Conservation (phyloP, 2,888 invertebrate genomes). For the Nysson spinosus region DNA sequence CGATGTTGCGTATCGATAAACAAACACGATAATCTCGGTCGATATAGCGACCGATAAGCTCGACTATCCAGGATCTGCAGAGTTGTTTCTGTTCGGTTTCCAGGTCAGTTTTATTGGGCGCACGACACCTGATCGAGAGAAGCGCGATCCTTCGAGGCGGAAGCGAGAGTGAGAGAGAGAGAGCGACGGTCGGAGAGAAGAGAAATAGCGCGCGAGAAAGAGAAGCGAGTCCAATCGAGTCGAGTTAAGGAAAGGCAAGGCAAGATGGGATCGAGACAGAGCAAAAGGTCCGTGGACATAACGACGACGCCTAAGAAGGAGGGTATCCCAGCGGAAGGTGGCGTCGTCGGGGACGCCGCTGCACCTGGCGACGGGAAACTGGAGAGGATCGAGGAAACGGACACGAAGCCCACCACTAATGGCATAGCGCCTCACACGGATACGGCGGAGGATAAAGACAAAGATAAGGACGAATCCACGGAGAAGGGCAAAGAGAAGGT, state of each 20-base stretch:
- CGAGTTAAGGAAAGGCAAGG: conserved; percentile 43
- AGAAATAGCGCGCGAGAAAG: conserved; percentile 8
- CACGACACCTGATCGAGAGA: conserved; percentile 32
- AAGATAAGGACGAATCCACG: conserved; percentile 84
- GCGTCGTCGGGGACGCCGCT: conserved; percentile 79
- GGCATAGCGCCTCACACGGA: conserved; percentile 84
- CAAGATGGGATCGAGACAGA: conserved; percentile 91
- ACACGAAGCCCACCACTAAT: conserved; percentile 86
- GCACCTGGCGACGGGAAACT: conserved; percentile 80
- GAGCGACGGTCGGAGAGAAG: neutral
- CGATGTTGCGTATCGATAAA: neutral
- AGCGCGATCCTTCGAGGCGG: conserved; percentile 4
- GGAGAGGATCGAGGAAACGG: conserved; percentile 87
- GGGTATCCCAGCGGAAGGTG: conserved; percentile 76
- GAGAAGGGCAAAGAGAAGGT: conserved; percentile 82
- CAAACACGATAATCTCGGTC: neutral
- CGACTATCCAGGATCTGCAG: too few species aligned
- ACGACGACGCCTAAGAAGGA: conserved; percentile 84
- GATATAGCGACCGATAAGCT: neutral
- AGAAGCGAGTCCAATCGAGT: conserved; percentile 37
- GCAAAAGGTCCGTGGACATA: conserved; percentile 92
- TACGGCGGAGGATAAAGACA: conserved; percentile 81
- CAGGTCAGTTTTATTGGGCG: conserved; percentile 48
- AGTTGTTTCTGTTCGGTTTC: conserved; percentile 31
- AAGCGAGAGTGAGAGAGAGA: neutral